phyloP scores from a whole-genome alignment of 2,797 vertebrate genomes.

The Pogoniulus pusillus region DNA sequence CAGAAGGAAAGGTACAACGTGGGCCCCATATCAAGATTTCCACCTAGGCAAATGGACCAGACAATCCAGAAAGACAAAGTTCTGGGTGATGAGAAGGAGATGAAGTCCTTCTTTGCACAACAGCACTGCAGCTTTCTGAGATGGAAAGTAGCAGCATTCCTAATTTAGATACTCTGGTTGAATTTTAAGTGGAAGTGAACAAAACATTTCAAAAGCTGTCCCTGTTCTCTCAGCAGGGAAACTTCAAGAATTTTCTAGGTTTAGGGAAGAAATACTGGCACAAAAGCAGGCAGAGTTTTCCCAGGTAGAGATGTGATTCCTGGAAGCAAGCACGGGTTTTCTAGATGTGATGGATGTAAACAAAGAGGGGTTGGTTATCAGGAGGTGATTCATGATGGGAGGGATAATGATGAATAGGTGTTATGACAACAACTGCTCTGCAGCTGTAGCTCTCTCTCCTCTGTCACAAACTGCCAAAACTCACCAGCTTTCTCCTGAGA shows the following conservation, averaged over 20 bases:
- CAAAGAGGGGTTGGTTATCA: conserved; percentile 49
- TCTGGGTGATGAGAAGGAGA: conserved; percentile 25
- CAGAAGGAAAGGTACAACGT: conserved; percentile 40
- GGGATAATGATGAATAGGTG: conserved; percentile 67
- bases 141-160: conserved; percentile 66
- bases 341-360: conserved; percentile 36
- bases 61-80: background rate
- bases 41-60: background rate
- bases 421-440: conserved; percentile 67
- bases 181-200: conserved; percentile 72
- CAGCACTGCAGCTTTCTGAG: conserved; percentile 61
- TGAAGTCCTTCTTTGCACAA: conserved; percentile 50
- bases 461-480: conserved; percentile 53
- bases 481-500: conserved; percentile 52
- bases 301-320: conserved; percentile 29
- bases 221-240: conserved; percentile 62
- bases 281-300: conserved; percentile 12
- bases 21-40: background rate
- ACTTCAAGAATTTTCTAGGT: conserved; percentile 61
- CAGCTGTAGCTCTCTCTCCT: conserved; percentile 59
- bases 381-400: conserved; percentile 54
- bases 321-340: background rate
- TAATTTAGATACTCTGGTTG: conserved; percentile 71
- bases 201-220: conserved; percentile 73
- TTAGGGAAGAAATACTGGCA: conserved; percentile 21